phyloP scores from a whole-genome alignment of 2,797 vertebrate genomes.

The Myotis daubentonii region DNA sequence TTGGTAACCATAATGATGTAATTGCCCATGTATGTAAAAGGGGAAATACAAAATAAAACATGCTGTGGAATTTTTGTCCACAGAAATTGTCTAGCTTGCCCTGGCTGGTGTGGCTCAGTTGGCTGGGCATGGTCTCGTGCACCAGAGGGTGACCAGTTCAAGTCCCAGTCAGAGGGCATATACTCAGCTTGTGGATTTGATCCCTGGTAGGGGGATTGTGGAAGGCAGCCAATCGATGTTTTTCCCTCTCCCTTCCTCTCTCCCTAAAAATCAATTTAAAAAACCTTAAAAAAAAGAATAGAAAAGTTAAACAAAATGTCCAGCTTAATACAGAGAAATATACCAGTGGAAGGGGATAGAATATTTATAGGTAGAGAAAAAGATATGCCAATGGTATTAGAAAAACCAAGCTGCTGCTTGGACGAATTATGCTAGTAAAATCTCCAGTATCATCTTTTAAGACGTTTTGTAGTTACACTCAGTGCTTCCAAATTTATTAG shows the following conservation, averaged over 20 bases:
- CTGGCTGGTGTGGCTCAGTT: not conserved
- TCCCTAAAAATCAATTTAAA: not conserved
- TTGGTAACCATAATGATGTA: not conserved
- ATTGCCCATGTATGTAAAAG: not conserved
- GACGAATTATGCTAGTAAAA: constrained; percentile 13
- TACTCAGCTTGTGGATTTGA: no score
- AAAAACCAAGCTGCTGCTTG: not conserved
- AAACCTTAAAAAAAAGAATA: not conserved
- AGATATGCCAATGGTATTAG: not conserved
- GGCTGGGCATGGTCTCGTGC: not conserved
- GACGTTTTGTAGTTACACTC: not conserved
- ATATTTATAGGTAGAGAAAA: constrained; percentile 14
- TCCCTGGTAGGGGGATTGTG: not conserved
- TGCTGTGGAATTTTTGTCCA: not conserved
- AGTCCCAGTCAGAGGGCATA: not conserved
- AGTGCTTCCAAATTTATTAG: constrained; percentile 36
- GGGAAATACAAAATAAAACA: not conserved
- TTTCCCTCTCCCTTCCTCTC: not conserved
- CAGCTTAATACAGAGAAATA: constrained; percentile 10
- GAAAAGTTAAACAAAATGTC: not conserved
- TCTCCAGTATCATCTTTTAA: not conserved
- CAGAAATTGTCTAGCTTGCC: not conserved
- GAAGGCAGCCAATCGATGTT: not conserved
- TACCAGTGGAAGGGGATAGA: not conserved
- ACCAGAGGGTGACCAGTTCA: not conserved